These are phyloP conservation scores for Drosophila quadrilineata DNA, from an alignment of 1,140 invertebrate genomes.

Conservation along the genomic window DNA sequence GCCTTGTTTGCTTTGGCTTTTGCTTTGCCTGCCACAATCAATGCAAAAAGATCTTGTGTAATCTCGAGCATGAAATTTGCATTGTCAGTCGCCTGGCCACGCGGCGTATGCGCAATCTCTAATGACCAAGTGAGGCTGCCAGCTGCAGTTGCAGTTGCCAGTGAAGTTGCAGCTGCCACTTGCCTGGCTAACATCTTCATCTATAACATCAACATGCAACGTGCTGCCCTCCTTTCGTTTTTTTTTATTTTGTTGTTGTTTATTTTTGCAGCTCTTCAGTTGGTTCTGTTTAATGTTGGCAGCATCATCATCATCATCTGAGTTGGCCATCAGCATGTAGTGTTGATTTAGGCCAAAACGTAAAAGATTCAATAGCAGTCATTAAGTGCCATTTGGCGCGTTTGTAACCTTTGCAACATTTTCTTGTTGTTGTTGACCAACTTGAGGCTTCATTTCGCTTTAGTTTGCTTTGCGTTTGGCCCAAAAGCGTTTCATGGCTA, in stretches of 20 bases:
- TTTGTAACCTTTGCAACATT: conserved; percentile 60
- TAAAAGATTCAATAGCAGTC: conserved; percentile 49
- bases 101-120: conserved; percentile 47
- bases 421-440: conserved; percentile 19
- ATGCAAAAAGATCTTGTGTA: conserved; percentile 28
- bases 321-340: conserved; percentile 43
- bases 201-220: conserved; percentile 37
- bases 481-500: conserved; percentile 67
- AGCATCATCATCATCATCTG: too few relatives aligned
- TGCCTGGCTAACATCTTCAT: conserved; percentile 50
- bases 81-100: conserved; percentile 33
- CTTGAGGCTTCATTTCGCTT: neutral
- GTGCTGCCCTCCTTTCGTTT: conserved; percentile 62
- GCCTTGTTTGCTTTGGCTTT: too few relatives aligned
- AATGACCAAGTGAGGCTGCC: conserved; percentile 48
- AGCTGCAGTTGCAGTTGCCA: conserved; percentile 34
- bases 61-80: conserved; percentile 33
- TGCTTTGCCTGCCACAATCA: conserved; percentile 19
- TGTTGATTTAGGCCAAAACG: conserved; percentile 50
- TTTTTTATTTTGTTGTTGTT: neutral
- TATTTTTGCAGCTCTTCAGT: conserved; percentile 44
- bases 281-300: conserved; percentile 23
- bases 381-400: conserved; percentile 48
- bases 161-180: conserved; percentile 17
- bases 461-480: conserved; percentile 9